Evolutionary conservation across 2,888 invertebrate species (phyloP), one percentile per base, ranked within the genome.

Genomic region (Parasteatoda lunata): DNA sequence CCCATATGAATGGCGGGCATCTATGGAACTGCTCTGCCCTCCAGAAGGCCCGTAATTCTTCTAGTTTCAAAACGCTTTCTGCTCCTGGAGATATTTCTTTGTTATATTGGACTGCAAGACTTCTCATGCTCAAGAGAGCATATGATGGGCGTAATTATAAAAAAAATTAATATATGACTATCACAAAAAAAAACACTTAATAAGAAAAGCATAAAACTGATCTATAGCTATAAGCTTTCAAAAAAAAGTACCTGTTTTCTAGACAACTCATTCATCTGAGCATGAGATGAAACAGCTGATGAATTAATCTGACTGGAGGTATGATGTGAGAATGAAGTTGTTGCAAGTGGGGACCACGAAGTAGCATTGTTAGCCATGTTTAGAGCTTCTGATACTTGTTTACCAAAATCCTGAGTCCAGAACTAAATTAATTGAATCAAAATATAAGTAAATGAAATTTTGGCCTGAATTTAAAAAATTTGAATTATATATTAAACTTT

Each of bases 321-420:
- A 45, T 75, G 79, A 13, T 77, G 84, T 49, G 78, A 71, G 78
- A 78, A 84, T 64, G 85, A 72, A 47, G 81, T 13, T 65, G 48
- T 65, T 69, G 85, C 68, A 69, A 69, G 69, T 64, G 81, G 77
- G n/a, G 77, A 59, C 80, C 80, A 80, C 15, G 81, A 81, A 66
- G 68, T 72, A 48, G 77, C 72, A 73, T 48, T 82, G 45, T 77
- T 81, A 64, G 72, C 86, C 84, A 84, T 84, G 15, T 68, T 82
- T 30, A 87, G 68, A 15, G 81, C 77, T 73, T 87, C 86, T 13
- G 77, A 70, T 9, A 82, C 79, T 64, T 82, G 81, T 51, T 87
- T 87, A 4, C 81, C 77, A 70, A 87, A 73, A 78, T 87, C 86
- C 30, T 77, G 77, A 11, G 84, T 68, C 84, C 84, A 80, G 65